A percentile compares a stretch with the other conserved stretches of the same genome.
Conservation (phyloP, 1,140 invertebrate species). For the Ostrea denselamellosa region DNA sequence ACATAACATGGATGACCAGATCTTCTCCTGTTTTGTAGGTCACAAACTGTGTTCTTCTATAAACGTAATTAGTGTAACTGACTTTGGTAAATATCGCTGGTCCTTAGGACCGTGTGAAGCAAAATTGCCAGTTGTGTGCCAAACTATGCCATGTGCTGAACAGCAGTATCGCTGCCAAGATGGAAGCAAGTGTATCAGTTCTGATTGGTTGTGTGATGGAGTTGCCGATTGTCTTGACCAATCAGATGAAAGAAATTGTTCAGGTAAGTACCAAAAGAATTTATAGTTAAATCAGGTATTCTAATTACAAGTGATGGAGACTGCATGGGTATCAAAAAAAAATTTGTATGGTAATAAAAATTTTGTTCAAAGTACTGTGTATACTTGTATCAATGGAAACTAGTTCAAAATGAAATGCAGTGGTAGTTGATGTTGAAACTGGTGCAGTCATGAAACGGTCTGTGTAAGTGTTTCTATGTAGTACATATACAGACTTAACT, state of each 20-base stretch:
- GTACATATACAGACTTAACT: no score
- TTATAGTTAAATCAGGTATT: not conserved
- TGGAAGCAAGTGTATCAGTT: constrained; percentile 60
- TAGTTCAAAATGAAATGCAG: no score
- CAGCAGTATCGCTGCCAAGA: constrained; percentile 79
- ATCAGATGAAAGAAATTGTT: constrained; percentile 73
- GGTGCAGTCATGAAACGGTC: no score
- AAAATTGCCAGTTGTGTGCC: constrained; percentile 42
- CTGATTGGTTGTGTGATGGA: constrained; percentile 65
- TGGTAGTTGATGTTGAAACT: no score
- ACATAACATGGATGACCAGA: not conserved
- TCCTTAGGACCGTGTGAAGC: constrained; percentile 32
- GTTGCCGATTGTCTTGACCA: constrained; percentile 67
- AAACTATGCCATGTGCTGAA: constrained; percentile 42
- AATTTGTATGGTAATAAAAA: no score
- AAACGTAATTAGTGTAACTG: constrained; percentile 3
- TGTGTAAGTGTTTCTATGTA: no score
- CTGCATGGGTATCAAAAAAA: no score
- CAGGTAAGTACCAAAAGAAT: constrained; percentile 40
- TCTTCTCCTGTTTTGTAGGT: constrained; percentile 20
- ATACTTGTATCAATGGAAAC: no score
- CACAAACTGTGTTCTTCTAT: constrained; percentile 37
- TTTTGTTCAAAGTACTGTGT: no score
- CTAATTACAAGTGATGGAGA: no score
- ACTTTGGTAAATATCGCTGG: constrained; percentile 42